phyloP scores from a whole-genome alignment of 2,888 invertebrate species.

The Odontomyia ornata region DNA sequence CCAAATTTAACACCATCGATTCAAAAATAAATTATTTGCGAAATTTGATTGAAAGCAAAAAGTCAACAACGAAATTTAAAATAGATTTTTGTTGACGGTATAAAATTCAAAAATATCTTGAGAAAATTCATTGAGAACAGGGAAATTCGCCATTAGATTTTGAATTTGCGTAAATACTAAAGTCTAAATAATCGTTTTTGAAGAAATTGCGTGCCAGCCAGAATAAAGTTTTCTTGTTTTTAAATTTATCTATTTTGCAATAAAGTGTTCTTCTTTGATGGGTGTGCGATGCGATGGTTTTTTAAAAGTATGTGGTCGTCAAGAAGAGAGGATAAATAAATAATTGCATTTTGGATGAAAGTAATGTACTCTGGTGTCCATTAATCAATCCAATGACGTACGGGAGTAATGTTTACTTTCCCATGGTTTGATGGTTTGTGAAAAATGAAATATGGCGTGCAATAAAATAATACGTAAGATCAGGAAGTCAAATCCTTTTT shows the following conservation, averaged over 20 bases:
- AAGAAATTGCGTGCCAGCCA: background rate
- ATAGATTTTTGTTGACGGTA: slow-evolving; percentile 26
- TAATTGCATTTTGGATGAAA: background rate
- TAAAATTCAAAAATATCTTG: background rate
- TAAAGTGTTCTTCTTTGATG: background rate
- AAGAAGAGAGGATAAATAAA: background rate
- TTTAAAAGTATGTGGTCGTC: background rate
- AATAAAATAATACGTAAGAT: no score
- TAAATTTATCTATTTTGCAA: background rate
- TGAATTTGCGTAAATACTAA: background rate
- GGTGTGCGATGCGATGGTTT: background rate
- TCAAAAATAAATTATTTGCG: background rate
- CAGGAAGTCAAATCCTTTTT: no score
- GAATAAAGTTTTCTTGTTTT: background rate
- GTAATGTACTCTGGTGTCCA: background rate
- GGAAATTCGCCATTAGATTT: background rate
- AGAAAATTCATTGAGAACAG: slow-evolving; percentile 22
- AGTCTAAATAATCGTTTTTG: background rate
- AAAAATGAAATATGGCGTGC: no score
- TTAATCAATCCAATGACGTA: no score
- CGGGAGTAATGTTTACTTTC: no score
- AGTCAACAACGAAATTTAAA: background rate
- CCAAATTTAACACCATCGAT: background rate
- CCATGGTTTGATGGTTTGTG: no score
- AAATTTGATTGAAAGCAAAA: background rate